A percentile compares a stretch with the other conserved stretches of the same genome.
These are phyloP conservation scores for Choristoneura rosaceana DNA, from an alignment of 2,888 invertebrate genomes.

Conservation along the genomic window DNA sequence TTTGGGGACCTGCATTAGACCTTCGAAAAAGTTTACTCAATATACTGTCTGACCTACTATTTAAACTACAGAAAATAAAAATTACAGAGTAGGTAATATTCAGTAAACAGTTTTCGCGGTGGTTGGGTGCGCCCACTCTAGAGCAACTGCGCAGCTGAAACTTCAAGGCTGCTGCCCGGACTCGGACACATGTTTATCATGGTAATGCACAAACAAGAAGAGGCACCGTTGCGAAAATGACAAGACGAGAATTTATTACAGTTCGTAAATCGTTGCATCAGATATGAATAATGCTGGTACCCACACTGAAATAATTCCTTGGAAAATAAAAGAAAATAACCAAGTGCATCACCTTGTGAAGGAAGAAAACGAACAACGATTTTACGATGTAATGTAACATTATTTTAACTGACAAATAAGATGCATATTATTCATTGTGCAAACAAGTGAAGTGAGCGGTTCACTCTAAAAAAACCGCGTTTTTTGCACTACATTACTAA, in stretches of 20 bases:
- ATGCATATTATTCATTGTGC: neutral
- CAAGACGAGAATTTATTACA: constrained; percentile 18
- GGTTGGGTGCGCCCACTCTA: constrained; percentile 15
- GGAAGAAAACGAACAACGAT: neutral
- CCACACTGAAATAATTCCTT: neutral
- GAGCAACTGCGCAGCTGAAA: constrained; percentile 14
- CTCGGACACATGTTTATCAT: constrained; percentile 23
- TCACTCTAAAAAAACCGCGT: neutral
- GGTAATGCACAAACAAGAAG: constrained; percentile 26
- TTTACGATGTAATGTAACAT: neutral
- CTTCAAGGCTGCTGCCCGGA: constrained; percentile 23
- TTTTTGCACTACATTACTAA: neutral
- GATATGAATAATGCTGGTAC: neutral
- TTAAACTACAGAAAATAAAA: neutral
- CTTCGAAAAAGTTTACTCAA: neutral
- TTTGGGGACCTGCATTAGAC: no score
- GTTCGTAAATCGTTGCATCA: constrained; percentile 1
- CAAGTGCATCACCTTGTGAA: neutral
- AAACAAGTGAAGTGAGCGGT: neutral
- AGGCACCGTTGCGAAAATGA: constrained; percentile 11
- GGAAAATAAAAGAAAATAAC: neutral
- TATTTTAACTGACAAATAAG: neutral
- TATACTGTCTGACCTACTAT: neutral
- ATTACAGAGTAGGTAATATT: neutral
- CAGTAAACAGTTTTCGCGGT: constrained; percentile 13